Conservation (phyloP, 1,140 invertebrate species). For the Cyphomyrmex costatus region DNA sequence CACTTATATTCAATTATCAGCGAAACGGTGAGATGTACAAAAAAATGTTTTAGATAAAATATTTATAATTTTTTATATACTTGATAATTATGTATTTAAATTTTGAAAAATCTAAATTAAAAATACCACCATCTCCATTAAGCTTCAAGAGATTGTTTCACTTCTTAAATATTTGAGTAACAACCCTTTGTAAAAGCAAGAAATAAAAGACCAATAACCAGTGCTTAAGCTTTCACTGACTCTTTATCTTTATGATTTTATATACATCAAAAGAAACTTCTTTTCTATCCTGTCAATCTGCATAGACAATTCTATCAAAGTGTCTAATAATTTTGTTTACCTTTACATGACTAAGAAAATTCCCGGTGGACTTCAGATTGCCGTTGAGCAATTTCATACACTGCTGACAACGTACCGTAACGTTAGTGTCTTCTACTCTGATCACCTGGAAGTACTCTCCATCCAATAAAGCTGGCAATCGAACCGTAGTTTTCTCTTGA, state of each 20-base stretch:
- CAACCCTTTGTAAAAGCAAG: no score
- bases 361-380: slow-evolving; percentile 85
- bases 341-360: slow-evolving; percentile 86
- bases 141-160: no score
- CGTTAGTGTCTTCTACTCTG: slow-evolving; percentile 84
- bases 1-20: no score
- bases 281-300: neutral
- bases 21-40: no score
- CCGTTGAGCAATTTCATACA: slow-evolving; percentile 85
- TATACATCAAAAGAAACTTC: neutral
- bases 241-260: neutral
- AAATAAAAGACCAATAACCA: neutral
- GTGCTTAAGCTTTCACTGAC: neutral
- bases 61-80: no score
- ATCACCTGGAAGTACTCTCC: slow-evolving; percentile 85
- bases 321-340: slow-evolving; percentile 70
- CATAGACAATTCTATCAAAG: neutral
- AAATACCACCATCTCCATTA: no score
- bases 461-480: slow-evolving; percentile 85
- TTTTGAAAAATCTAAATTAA: no score
- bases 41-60: no score
- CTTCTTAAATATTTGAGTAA: no score
- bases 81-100: no score
- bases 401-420: slow-evolving; percentile 84
- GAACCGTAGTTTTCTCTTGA: slow-evolving; percentile 81